These are phyloP conservation scores for Poeciliopsis presidionis DNA, from an alignment of 2,797 vertebrate species.

Conservation along the genomic window DNA sequence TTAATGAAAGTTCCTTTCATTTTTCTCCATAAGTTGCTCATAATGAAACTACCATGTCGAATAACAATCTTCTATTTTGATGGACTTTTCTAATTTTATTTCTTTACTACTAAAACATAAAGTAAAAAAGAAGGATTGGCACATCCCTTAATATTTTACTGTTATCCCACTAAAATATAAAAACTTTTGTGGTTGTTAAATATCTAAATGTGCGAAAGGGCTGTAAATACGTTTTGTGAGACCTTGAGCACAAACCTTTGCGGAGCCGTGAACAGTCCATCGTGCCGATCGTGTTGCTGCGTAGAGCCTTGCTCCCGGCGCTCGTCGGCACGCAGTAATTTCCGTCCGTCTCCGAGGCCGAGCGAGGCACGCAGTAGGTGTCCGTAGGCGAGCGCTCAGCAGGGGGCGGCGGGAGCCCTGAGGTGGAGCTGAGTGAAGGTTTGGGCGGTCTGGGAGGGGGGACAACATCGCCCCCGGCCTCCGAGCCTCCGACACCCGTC, in stretches of 20 bases:
- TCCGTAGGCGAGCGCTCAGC: constrained; percentile 93
- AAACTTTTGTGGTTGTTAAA: not conserved
- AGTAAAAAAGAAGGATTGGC: no score
- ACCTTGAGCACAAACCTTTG: constrained; percentile 85
- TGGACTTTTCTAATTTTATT: no score
- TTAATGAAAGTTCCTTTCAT: constrained; percentile 6
- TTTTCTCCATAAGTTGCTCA: not conserved
- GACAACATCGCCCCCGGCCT: constrained; percentile 82
- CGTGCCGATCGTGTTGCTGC: constrained; percentile 93
- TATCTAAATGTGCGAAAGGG: not conserved
- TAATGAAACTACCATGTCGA: no score
- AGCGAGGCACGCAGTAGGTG: constrained; percentile 83
- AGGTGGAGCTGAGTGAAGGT: constrained; percentile 84
- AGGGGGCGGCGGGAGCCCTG: constrained; percentile 84
- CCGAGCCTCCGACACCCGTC: constrained; percentile 60
- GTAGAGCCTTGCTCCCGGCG: constrained; percentile 82
- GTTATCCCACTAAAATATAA: not conserved
- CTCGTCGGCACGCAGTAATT: constrained; percentile 90
- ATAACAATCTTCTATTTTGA: no score
- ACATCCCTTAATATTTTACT: no score
- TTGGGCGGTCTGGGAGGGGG: constrained; percentile 96
- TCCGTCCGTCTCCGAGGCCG: constrained; percentile 89
- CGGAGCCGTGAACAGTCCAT: constrained; percentile 88
- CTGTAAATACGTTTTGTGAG: not conserved
- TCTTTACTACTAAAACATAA: no score